These are phyloP conservation scores for Gavia stellata DNA, from an alignment of 2,113 vertebrate genomes.

Conservation along the genomic window DNA sequence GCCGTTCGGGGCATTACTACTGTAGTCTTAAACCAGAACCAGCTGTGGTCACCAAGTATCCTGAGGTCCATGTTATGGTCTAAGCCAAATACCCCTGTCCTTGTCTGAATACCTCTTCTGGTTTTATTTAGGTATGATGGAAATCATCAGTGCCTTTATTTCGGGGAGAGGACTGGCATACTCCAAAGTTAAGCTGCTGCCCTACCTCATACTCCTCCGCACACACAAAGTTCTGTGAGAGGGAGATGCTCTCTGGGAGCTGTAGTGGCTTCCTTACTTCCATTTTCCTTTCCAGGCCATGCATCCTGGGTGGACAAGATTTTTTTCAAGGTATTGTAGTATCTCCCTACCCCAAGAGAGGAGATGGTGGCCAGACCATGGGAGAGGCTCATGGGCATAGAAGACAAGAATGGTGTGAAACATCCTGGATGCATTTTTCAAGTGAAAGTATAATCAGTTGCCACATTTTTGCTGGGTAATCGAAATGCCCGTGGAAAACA, in stretches of 20 bases:
- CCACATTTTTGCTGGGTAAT: neutral
- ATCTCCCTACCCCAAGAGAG: neutral
- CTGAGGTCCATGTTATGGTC: neutral
- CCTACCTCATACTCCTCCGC: accelerated
- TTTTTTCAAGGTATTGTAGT: neutral
- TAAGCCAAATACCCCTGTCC: neutral
- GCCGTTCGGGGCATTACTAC: neutral
- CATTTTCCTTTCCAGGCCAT: neutral
- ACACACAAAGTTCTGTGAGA: neutral
- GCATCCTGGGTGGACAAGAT: neutral
- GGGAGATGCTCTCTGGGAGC: neutral
- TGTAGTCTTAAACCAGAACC: neutral
- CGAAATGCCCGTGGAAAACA: neutral
- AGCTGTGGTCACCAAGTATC: neutral
- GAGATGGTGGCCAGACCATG: neutral
- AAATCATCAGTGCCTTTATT: neutral
- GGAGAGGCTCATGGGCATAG: neutral
- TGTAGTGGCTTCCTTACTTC: neutral
- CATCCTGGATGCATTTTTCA: neutral
- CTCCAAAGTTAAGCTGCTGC: neutral
- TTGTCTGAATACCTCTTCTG: neutral
- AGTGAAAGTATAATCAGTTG: neutral
- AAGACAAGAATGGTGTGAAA: neutral
- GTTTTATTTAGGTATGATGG: neutral
- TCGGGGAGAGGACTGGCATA: neutral